These are phyloP conservation scores for Corythaeola cristata DNA, from an alignment of 2,113 vertebrate species.

Conservation along the genomic window DNA sequence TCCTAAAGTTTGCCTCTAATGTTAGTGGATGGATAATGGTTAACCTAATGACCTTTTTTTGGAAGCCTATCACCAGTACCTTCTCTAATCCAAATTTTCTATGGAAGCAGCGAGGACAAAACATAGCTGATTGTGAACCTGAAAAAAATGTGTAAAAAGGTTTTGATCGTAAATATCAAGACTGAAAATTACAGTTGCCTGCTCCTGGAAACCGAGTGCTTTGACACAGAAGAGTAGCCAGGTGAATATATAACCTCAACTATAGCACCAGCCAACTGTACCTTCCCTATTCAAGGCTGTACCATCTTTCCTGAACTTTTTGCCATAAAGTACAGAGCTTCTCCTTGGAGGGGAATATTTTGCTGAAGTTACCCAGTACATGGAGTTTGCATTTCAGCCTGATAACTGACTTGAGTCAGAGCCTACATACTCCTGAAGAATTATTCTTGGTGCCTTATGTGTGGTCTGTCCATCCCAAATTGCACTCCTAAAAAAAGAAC, in stretches of 20 bases:
- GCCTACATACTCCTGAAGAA: neutral
- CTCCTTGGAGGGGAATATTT: neutral
- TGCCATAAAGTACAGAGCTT: neutral
- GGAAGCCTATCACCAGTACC: neutral
- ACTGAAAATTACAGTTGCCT: neutral
- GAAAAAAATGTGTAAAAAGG: neutral
- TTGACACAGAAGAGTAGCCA: neutral
- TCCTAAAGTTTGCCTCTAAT: neutral
- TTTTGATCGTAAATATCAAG: neutral
- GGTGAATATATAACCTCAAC: neutral
- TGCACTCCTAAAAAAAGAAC: slow-evolving; percentile 2
- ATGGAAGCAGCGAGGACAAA: neutral
- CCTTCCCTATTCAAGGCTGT: neutral
- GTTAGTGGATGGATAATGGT: neutral
- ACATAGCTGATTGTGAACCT: neutral
- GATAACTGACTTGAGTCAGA: neutral
- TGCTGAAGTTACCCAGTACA: neutral
- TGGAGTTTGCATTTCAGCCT: neutral
- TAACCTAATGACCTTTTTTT: neutral
- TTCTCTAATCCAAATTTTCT: neutral
- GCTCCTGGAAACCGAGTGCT: neutral
- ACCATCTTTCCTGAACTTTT: neutral
- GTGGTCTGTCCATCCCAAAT: slow-evolving; percentile 27
- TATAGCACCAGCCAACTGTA: neutral
- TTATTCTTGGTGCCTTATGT: neutral